Percentiles rank a stretch among this genome's conserved stretches.
Evolutionary conservation across 2,113 vertebrate species (phyloP).

Genomic region (Corynorhinus townsendii): DNA sequence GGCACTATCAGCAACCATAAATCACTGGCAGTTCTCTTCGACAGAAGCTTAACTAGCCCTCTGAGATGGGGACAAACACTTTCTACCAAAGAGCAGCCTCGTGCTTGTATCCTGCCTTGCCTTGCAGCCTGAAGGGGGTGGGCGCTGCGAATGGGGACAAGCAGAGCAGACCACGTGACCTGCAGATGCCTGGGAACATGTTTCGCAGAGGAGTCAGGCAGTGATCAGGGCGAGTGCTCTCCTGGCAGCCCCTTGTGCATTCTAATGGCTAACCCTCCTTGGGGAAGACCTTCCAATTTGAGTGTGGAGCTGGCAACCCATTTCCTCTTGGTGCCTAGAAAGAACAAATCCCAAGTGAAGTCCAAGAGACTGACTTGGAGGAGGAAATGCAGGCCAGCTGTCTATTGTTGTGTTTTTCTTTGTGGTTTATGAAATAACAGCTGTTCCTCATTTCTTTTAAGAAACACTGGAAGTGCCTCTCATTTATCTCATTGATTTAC

Average conservation of each 20-base stretch:
- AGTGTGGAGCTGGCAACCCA: background rate
- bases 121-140: background rate
- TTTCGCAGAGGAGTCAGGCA: background rate
- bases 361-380: background rate
- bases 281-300: background rate
- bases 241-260: background rate
- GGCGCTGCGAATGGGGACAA: background rate
- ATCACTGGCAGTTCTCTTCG: background rate
- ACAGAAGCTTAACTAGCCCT: background rate
- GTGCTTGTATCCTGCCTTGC: background rate
- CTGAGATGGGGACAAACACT: background rate
- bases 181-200: background rate
- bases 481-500: background rate
- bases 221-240: background rate
- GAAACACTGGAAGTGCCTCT: background rate
- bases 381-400: background rate
- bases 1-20: background rate
- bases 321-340: background rate
- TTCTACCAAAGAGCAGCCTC: background rate
- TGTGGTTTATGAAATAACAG: background rate
- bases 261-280: background rate
- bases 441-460: background rate
- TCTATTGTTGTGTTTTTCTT: background rate
- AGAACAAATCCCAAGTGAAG: background rate
- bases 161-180: background rate